Evolutionary conservation across 1,140 invertebrate species (phyloP).

Genomic region (Tribolium castaneum): DNA sequence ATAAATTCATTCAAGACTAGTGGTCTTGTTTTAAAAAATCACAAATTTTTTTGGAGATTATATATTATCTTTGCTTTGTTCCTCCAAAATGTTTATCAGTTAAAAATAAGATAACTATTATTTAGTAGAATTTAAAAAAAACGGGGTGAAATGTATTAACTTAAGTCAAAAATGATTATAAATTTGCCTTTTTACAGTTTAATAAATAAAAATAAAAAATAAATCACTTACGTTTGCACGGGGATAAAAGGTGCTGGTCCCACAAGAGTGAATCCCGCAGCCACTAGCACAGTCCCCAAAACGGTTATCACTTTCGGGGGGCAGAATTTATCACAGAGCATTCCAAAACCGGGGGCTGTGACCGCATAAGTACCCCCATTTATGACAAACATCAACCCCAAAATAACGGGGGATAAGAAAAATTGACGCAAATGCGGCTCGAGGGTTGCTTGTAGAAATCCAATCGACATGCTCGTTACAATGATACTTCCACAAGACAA

Average conservation of each 20-base stretch:
- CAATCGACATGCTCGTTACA: slow-evolving; percentile 82
- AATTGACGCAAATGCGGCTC: slow-evolving; percentile 85
- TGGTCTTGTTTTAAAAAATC: too few species aligned
- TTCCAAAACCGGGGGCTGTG: slow-evolving; percentile 84
- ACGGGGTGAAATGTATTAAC: too few species aligned
- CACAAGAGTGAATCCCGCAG: slow-evolving; percentile 75
- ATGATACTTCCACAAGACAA: slow-evolving; percentile 77
- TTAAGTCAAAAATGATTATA: too few species aligned
- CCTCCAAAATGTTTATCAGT: too few species aligned
- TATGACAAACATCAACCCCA: slow-evolving; percentile 89
- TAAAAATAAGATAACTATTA: too few species aligned
- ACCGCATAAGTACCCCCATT: slow-evolving; percentile 87
- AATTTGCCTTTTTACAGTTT: too few species aligned
- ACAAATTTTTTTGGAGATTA: too few species aligned
- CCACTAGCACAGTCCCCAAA: slow-evolving; percentile 75
- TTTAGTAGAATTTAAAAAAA: too few species aligned
- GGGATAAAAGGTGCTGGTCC: slow-evolving; percentile 81
- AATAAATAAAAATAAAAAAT: slow-evolving; percentile 46
- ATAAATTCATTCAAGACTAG: too few species aligned
- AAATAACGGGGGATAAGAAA: slow-evolving; percentile 76
- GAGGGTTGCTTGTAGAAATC: slow-evolving; percentile 83
- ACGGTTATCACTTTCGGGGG: slow-evolving; percentile 76
- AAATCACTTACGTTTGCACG: slow-evolving; percentile 68
- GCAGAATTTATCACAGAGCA: slow-evolving; percentile 77
- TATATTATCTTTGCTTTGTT: too few species aligned